Conservation (phyloP, 2,888 invertebrate genomes). For the Hirtodrosophila alboralis region DNA sequence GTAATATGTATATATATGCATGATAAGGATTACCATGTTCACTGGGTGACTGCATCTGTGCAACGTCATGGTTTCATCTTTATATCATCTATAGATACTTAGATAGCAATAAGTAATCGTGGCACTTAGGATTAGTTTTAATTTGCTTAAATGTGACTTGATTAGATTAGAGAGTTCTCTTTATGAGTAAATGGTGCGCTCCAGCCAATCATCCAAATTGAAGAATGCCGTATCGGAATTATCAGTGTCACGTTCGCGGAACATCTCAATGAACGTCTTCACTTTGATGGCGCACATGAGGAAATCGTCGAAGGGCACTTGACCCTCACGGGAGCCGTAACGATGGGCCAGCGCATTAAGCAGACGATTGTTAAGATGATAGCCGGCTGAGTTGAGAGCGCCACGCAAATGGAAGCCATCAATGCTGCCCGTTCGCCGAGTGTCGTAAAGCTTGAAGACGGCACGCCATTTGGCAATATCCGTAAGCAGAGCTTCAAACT, state of each 20-base stretch:
- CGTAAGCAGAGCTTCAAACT: constrained; percentile 93
- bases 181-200: constrained; percentile 94
- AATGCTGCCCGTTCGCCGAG: constrained; percentile 90
- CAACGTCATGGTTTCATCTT: constrained; percentile 28
- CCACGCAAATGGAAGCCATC: constrained; percentile 93
- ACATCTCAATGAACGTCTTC: constrained; percentile 96
- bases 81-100: too few species aligned
- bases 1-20: constrained; percentile 26
- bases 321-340: constrained; percentile 92
- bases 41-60: constrained; percentile 14
- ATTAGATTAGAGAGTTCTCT: neutral
- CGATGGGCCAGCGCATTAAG: constrained; percentile 95
- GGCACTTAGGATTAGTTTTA: constrained; percentile 66
- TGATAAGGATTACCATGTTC: constrained; percentile 43
- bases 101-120: constrained; percentile 74
- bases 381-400: constrained; percentile 95
- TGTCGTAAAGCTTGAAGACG: constrained; percentile 94
- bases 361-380: constrained; percentile 94
- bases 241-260: constrained; percentile 89
- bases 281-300: constrained; percentile 96
- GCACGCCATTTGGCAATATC: constrained; percentile 96
- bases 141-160: constrained; percentile 20
- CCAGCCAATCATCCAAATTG: constrained; percentile 95
- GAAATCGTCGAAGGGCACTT: constrained; percentile 96
- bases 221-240: constrained; percentile 91